Base-by-base conservation (phyloP, 2,113 vertebrate species). In the Saccopteryx leptura region DNA sequence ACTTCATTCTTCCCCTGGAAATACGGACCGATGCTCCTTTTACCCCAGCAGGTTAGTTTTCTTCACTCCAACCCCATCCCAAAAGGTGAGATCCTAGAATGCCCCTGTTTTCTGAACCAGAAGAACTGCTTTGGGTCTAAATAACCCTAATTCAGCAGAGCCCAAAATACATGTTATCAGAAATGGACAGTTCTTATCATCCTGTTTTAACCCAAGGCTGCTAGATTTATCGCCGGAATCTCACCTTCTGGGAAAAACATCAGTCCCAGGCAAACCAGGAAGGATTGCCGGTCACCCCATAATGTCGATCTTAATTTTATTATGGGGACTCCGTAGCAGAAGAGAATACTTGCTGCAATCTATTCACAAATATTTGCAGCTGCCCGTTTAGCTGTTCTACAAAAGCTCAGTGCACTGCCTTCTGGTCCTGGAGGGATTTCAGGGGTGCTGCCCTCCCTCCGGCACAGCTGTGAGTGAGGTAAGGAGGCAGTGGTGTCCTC, bases 381-480 rank as follows among this genome's bases (percentile, higher is more conserved):
- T 80, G 9, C 23, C 60, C 31, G 76, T 84, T 33, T 39, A 69
- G 71, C n/a, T 14, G 2, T 80, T 76, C 28, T 10, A 86, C 52
- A 83, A 88, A 83, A 68, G 46, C 48, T 93, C 15, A 21, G 5
- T 58, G 84, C 83, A 91, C 69, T 72, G 54, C 86, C 24, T 72
- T 58, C 50, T 85, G 48, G 11, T 79, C 23, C 52, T 54, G 61
- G 48, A 71, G 21, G n/a, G 69, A 61, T 48, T 63, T 39, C 46
- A 48, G 58, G 58, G 21, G 26, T 10, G 6, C 0, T 50, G 23
- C 19, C 71, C 31, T 23, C 71, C 31, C 19, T 79, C 63, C 69
- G 24, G 39, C 56, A 46, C 50, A 23, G 33, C 33, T 82, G 56
- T 66, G 85, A 97, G 54, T 96, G 69, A 96, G 89, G 56, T 48